These are phyloP conservation scores for Pelagia noctiluca DNA, from an alignment of 30 jellyfish, hydroid and myxozoan species.

Conservation along the genomic window DNA sequence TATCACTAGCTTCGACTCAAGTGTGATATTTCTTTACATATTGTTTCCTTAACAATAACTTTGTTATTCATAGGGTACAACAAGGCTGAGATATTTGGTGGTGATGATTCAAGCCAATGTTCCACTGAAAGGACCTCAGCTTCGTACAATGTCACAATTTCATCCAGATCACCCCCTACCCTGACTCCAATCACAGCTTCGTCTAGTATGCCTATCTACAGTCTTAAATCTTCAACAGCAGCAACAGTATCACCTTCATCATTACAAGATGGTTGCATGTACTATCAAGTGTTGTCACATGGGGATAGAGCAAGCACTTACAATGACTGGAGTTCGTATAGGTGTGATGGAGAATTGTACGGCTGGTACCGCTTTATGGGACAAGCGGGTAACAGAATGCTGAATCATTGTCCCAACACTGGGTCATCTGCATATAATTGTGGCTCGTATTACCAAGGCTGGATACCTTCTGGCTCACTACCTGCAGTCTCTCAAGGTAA, in stretches of 20 bases:
- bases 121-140: no score
- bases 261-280: not conserved
- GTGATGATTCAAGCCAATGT: no score
- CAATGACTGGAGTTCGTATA: slow-evolving; percentile 47
- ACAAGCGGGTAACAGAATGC: slow-evolving; percentile 36
- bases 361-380: slow-evolving; percentile 75
- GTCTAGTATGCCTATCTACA: no score
- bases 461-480: slow-evolving; percentile 27
- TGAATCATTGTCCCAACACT: slow-evolving; percentile 33
- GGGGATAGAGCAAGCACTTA: not conserved
- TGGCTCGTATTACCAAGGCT: slow-evolving; percentile 62
- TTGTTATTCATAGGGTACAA: no score
- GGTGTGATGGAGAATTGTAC: slow-evolving; percentile 24
- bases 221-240: no score
- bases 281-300: not conserved
- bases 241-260: not conserved
- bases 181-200: no score
- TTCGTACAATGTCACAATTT: no score
- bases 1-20: no score
- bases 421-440: slow-evolving; percentile 1
- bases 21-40: no score
- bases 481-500: not conserved
- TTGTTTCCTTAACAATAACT: no score
- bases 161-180: no score
- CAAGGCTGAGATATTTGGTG: no score